These are phyloP conservation scores for Xylota sylvarum DNA, from an alignment of 2,888 invertebrate species.

Conservation along the genomic window DNA sequence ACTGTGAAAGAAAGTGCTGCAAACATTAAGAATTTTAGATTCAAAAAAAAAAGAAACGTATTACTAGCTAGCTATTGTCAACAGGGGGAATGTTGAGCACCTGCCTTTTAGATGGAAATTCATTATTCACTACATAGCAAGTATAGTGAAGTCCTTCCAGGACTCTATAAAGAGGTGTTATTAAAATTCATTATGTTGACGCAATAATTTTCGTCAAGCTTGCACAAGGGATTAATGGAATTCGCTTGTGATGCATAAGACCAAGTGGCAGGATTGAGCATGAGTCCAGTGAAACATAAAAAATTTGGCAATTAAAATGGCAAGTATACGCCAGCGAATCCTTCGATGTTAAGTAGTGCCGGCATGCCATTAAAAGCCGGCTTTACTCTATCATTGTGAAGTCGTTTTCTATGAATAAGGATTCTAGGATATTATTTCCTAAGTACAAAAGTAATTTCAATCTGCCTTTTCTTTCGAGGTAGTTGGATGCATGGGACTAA, in stretches of 20 bases:
- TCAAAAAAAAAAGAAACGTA: constrained; percentile 21
- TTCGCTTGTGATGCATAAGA: not conserved
- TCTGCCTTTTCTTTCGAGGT: too few species aligned
- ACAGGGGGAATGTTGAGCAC: constrained; percentile 29
- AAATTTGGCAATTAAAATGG: not conserved
- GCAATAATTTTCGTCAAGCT: constrained; percentile 21
- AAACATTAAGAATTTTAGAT: constrained; percentile 48
- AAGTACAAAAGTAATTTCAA: too few species aligned
- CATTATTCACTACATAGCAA: constrained; percentile 57
- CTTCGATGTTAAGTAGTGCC: too few species aligned
- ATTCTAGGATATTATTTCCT: too few species aligned
- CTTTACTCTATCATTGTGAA: too few species aligned
- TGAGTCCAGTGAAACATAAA: not conserved
- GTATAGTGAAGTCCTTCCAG: constrained; percentile 33
- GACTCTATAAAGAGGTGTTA: constrained; percentile 13
- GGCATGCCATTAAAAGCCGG: too few species aligned
- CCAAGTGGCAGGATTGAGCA: not conserved
- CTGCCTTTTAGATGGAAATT: constrained; percentile 60
- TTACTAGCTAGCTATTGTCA: constrained; percentile 52
- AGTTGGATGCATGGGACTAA: too few species aligned
- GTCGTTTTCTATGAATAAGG: too few species aligned
- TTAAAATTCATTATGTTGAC: constrained; percentile 50
- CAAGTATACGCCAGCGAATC: not conserved
- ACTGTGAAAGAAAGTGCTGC: constrained; percentile 23
- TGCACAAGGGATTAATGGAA: constrained; percentile 5